Base-by-base conservation (phyloP, 37 sponge, comb jelly and placozoan genomes). In the Cliona cf. orientalis region DNA sequence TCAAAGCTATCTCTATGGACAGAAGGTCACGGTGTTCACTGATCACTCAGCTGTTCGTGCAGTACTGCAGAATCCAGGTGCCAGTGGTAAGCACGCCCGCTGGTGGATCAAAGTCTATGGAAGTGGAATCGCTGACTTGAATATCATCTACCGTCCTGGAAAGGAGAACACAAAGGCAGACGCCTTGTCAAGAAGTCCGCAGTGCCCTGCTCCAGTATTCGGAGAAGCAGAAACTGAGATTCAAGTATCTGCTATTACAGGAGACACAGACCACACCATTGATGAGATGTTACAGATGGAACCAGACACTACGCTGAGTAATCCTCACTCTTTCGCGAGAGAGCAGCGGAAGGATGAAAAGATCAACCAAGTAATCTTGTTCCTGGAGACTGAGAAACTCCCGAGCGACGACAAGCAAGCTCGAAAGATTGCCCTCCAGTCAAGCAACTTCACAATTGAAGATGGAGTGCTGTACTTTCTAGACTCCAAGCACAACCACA, bases 41-140 rank as follows among this genome's bases (percentile, higher is more conserved):
- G 79, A 76, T 42, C 86, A 77, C 69, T 79, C 87, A 60, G 80
- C 91, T 38, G 91, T 90, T 0, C 84, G 78, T 74, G 66, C 84
- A 11, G 68, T 89, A 9, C 65, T 89, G 31, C 45, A 69, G 22
- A 56, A 58, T 5, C 80, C 91, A 19, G 59, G 42, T 32, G 81
- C 61, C 12, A 72, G 31, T 45, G 87, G 87, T 2, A 86, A 86
- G 45, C 80, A 86, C 37, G 80, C 87, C 32, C 43, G 87, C 5
- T 86, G 87, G 80, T 86, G 87, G 87, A 74, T 63, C 1, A 56
- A 76, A 82, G 74, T 81, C 6, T 73, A 58, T 62, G 78, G 66
- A 12, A 40, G 65, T 33, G 74, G 84, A 26, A 33, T 82, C 28
- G 26, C 17, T 22, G 58, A 75, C n/a, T 31, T 82, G 3, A 42